phyloP scores from a whole-genome alignment of 1,140 invertebrate genomes.

The Conopomorpha cramerella region DNA sequence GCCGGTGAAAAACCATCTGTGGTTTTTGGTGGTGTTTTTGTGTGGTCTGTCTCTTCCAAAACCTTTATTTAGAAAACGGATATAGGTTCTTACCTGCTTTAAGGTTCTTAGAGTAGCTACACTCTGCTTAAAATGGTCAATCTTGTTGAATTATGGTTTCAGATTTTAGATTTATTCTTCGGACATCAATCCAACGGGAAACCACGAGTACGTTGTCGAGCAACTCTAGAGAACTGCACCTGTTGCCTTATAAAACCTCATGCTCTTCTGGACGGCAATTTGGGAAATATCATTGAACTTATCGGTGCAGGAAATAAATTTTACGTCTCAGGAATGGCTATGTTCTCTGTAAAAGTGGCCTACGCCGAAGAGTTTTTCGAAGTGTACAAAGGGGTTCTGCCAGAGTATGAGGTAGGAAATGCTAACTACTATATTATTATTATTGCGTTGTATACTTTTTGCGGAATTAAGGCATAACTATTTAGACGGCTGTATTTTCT shows the following conservation, averaged over 20 bases:
- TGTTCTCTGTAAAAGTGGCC: conserved; percentile 75
- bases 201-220: conserved; percentile 55
- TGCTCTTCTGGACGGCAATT: conserved; percentile 72
- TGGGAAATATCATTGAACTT: conserved; percentile 76
- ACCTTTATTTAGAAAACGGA: too few species aligned
- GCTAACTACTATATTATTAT: too few species aligned
- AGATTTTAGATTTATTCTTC: conserved; percentile 71
- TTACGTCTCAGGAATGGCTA: conserved; percentile 77
- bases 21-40: too few species aligned
- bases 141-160: too few species aligned
- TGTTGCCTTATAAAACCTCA: conserved; percentile 93
- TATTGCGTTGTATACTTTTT: too few species aligned
- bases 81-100: too few species aligned
- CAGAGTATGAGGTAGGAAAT: conserved; percentile 82
- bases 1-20: too few species aligned
- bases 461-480: too few species aligned
- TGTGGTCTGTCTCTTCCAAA: too few species aligned
- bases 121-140: too few species aligned
- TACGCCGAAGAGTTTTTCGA: conserved; percentile 91
- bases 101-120: too few species aligned
- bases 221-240: conserved; percentile 72
- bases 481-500: too few species aligned
- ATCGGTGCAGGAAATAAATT: conserved; percentile 76
- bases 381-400: conserved; percentile 87
- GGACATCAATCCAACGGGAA: conserved; percentile 40